A percentile compares a stretch with the other conserved stretches of the same genome.
Conservation (phyloP, 2,888 invertebrate genomes). For the Dysmachus trigonus region DNA sequence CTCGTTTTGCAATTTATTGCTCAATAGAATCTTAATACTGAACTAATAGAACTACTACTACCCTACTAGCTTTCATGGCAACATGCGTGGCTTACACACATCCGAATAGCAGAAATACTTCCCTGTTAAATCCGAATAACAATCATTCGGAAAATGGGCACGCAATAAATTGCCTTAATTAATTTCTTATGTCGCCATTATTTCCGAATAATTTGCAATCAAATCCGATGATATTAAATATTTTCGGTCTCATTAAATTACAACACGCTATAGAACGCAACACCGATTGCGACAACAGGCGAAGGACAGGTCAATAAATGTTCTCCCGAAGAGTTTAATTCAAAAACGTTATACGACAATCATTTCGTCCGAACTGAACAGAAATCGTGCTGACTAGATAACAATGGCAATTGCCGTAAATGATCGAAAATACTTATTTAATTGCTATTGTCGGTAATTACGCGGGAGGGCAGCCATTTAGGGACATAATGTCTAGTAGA, state of each 20-base stretch:
- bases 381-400: background rate
- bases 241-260: constrained; percentile 8
- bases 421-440: constrained; percentile 6
- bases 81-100: too few relatives aligned
- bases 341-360: background rate
- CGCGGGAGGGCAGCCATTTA: background rate
- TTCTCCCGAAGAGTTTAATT: background rate
- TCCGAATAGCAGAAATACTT: background rate
- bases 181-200: constrained; percentile 15
- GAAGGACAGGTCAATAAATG: background rate
- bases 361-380: background rate
- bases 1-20: background rate
- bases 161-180: background rate
- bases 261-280: background rate
- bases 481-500: background rate
- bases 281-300: background rate
- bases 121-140: background rate
- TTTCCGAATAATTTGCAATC: background rate
- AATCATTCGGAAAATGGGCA: background rate
- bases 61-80: background rate
- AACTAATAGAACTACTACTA: background rate
- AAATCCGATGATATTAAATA: constrained; percentile 6
- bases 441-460: background rate
- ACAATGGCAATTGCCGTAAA: background rate
- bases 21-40: background rate